Percentiles rank a stretch among this genome's conserved stretches.
Evolutionary conservation across 2,888 invertebrate genomes (phyloP).

Genomic region (Pseudanteris insignis): DNA sequence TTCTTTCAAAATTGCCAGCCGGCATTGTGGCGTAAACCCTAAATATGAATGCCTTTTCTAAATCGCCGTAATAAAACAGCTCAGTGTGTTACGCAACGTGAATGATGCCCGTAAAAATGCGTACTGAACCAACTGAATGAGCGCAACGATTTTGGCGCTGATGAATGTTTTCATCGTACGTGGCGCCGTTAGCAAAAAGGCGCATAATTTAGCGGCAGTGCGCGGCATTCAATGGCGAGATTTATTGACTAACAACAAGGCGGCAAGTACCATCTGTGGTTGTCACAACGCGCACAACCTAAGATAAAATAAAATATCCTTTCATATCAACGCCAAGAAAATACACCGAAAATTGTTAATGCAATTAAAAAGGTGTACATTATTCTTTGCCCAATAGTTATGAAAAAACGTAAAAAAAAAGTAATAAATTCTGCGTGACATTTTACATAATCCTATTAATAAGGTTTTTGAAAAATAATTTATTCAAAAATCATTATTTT

Average conservation of each 20-base stretch:
- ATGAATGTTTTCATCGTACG: slow-evolving; percentile 39
- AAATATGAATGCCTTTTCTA: slow-evolving; percentile 29
- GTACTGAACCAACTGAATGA: slow-evolving; percentile 28
- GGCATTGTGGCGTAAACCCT: slow-evolving; percentile 10
- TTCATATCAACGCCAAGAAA: no score
- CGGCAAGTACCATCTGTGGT: slow-evolving; percentile 56
- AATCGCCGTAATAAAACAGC: slow-evolving; percentile 33
- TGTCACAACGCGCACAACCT: no score
- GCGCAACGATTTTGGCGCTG: slow-evolving; percentile 30
- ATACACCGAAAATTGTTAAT: no score
- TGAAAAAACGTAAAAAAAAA: no score
- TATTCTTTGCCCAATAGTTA: no score
- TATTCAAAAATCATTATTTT: no score
- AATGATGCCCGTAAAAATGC: slow-evolving; percentile 30
- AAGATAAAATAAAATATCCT: no score
- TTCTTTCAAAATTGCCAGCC: no score
- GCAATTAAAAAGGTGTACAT: no score
- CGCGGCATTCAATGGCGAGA: slow-evolving; percentile 24
- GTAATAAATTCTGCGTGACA: no score
- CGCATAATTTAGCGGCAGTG: slow-evolving; percentile 30
- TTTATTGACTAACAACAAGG: slow-evolving; percentile 32
- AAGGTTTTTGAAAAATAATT: no score
- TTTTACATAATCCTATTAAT: no score
- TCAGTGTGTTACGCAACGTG: slow-evolving; percentile 22
- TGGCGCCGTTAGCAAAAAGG: slow-evolving; percentile 28